phyloP scores from a whole-genome alignment of 2,113 vertebrate species.

The Stegastes partitus region DNA sequence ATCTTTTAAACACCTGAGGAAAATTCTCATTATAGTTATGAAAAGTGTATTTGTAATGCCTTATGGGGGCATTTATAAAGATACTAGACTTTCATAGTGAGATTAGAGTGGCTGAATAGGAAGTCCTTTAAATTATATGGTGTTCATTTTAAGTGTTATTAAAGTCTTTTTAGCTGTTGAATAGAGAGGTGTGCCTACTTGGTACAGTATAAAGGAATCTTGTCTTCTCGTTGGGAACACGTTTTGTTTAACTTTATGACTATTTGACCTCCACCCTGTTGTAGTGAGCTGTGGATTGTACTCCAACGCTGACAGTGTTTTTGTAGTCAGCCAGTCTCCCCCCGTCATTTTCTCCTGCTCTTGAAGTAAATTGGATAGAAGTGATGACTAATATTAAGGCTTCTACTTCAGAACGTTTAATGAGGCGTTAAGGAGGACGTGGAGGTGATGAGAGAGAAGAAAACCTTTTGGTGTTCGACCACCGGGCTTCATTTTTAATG shows the following conservation, averaged over 20 bases:
- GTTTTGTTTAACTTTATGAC: too few relatives aligned
- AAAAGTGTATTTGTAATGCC: slow-evolving; percentile 20
- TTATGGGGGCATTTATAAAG: neutral
- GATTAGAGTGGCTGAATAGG: slow-evolving; percentile 23
- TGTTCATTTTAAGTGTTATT: slow-evolving; percentile 30
- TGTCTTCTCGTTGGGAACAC: neutral
- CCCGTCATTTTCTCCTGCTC: neutral
- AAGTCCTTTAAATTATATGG: slow-evolving; percentile 11
- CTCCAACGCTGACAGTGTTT: neutral
- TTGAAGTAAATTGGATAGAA: neutral
- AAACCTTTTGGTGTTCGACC: neutral
- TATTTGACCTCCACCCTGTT: neutral
- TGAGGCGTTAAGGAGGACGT: slow-evolving; percentile 12
- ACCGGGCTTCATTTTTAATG: neutral
- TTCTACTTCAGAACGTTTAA: slow-evolving; percentile 5
- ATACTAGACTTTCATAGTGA: slow-evolving; percentile 18
- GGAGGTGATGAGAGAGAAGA: neutral
- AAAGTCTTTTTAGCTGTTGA: slow-evolving; percentile 39
- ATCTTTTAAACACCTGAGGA: neutral
- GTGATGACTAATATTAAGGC: neutral
- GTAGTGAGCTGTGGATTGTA: neutral
- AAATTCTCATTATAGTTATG: neutral
- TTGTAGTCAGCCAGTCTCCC: neutral
- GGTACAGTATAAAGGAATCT: neutral
- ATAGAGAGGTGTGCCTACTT: slow-evolving; percentile 7